Base-by-base conservation (phyloP, 1,140 invertebrate genomes). In the Drosophila bocki region DNA sequence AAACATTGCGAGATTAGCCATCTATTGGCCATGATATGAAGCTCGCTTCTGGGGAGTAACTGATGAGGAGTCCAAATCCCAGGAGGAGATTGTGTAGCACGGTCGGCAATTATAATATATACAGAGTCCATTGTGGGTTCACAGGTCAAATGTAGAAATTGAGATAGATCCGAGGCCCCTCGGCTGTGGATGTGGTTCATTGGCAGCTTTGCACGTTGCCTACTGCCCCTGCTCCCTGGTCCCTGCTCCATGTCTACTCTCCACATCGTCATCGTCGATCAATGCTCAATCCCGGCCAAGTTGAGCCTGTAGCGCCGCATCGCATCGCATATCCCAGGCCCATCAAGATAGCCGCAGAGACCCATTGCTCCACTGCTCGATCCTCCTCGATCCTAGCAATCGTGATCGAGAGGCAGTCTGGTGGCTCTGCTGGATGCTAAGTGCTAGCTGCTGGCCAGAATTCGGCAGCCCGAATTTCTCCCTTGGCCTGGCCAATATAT, bases 131-230 rank as follows among this genome's bases (percentile, higher is more conserved):
- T 78, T 26, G 42, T 12, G 50, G 50, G 64, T 41, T 80, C 77
- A 63, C n/a, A 79, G 78, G 67, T 75, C 77, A 64, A 79, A 81
- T 59, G 61, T 76, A 76, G 71, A 72, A 79, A 81, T 64, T 64
- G 72, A 76, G 74, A 76, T 76, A 64, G 65, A 85, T 79, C 80
- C 75, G 47, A 32, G 7, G 45, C 51, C 68, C 68, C 45, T 13
- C 17, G 72, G 85, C 60, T 74, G 60, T 74, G 60, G 67, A 81
- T 75, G 69, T 80, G 81, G 75, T 85, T 90, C 85, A 88, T 88
- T 88, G 81, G 81, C 85, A 88, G 85, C 85, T 90, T 88, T 84
- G 78, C 85, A 84, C 85, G 67, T 88, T 75, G 70, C 15, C 22
- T 5, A 68, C 12, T 17, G 1, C 22, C 26, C 13, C 45, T 13